A percentile compares a stretch with the other conserved stretches of the same genome.
Conservation (phyloP, 2,113 vertebrate species). For the Anolis carolinensis region DNA sequence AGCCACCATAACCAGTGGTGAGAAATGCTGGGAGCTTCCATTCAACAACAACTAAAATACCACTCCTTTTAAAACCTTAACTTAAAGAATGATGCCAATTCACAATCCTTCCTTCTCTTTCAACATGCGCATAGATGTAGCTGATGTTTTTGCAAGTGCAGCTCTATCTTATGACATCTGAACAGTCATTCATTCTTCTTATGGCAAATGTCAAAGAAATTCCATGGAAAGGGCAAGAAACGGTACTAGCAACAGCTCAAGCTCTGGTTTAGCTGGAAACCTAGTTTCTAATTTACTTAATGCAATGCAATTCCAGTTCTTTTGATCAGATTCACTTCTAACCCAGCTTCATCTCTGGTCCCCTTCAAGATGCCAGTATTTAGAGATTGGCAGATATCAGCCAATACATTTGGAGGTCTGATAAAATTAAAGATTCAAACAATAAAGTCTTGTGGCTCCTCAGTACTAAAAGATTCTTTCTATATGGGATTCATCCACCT, state of each 20-base stretch:
- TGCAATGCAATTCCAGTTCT: neutral
- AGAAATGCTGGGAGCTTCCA: too few relatives aligned
- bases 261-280: neutral
- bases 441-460: too few relatives aligned
- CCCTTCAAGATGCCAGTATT: neutral
- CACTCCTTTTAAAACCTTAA: neutral
- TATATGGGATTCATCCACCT: too few relatives aligned
- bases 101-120: neutral
- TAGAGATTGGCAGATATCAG: neutral
- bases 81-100: neutral
- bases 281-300: too few relatives aligned
- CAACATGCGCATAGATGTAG: neutral
- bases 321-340: neutral
- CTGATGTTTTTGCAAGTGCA: neutral
- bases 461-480: too few relatives aligned
- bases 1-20: too few relatives aligned
- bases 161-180: neutral
- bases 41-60: too few relatives aligned
- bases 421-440: too few relatives aligned
- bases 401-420: too few relatives aligned
- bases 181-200: neutral
- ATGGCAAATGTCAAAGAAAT: neutral
- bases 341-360: neutral
- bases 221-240: neutral
- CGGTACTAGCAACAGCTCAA: neutral